These are phyloP conservation scores for Micronycteris hirsuta DNA, from an alignment of 2,113 vertebrate species.

Conservation along the genomic window DNA sequence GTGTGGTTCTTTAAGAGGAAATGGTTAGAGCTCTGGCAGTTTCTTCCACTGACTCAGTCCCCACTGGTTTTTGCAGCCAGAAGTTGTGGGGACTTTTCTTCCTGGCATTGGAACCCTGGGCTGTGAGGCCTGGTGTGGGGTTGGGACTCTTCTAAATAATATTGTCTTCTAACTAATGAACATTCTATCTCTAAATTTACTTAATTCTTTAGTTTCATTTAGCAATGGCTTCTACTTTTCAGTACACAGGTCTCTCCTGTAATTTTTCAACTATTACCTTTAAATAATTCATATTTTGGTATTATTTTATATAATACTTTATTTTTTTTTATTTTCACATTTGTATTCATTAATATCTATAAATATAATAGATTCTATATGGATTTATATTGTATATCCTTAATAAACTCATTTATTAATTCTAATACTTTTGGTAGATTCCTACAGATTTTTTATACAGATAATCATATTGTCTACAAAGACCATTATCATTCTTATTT, in stretches of 20 bases:
- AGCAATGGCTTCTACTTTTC: not conserved
- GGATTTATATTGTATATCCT: accelerated
- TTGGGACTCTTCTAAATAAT: not conserved
- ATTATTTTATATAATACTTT: not conserved
- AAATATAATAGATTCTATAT: not conserved
- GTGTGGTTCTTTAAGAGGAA: too few species aligned
- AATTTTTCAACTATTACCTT: not conserved
- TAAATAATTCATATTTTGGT: not conserved
- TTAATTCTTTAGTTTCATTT: not conserved
- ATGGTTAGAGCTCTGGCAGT: too few species aligned
- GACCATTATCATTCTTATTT: not conserved
- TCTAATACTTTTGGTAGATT: not conserved
- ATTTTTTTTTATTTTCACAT: not conserved
- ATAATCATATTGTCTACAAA: not conserved
- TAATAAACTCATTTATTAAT: not conserved
- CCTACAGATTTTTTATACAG: too few species aligned
- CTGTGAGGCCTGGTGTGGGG: too few species aligned
- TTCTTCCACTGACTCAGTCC: too few species aligned
- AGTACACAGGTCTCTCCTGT: not conserved
- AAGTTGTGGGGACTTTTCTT: too few species aligned
- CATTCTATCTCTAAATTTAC: not conserved
- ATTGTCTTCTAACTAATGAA: not conserved
- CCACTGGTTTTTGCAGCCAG: too few species aligned
- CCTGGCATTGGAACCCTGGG: too few species aligned
- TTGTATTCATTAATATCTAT: not conserved